phyloP scores from a whole-genome alignment of 2,113 vertebrate species.

The Melospiza georgiana region DNA sequence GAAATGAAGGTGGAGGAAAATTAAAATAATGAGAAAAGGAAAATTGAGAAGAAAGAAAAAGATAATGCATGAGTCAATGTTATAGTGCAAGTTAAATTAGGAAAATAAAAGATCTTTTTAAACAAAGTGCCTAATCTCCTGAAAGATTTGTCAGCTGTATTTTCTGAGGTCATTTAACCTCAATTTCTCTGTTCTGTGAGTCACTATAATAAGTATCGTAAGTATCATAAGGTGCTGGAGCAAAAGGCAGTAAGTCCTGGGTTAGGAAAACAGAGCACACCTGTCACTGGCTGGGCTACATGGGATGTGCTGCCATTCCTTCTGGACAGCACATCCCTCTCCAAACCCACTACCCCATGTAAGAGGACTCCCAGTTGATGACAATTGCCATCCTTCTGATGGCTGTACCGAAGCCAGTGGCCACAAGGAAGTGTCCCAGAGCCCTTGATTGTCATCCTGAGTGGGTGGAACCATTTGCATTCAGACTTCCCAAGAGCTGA shows the following conservation, averaged over 20 bases:
- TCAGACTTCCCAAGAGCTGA: neutral
- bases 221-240: neutral
- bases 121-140: neutral
- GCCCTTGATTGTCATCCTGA: neutral
- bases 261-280: neutral
- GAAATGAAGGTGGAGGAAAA: neutral
- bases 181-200: neutral
- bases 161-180: neutral
- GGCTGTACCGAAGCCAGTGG: neutral
- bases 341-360: accelerated
- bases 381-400: neutral
- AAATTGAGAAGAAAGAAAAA: neutral
- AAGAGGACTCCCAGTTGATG: neutral
- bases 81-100: neutral
- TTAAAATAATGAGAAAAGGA: neutral
- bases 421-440: neutral
- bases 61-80: neutral
- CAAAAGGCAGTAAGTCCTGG: neutral
- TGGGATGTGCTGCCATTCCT: neutral
- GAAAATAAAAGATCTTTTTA: neutral
- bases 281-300: accelerated
- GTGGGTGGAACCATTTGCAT: neutral
- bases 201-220: neutral
- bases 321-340: neutral
- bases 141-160: neutral